phyloP scores from a whole-genome alignment of 30 jellyfish, hydroid and myxozoan genomes.

The Clytia hemisphaerica region DNA sequence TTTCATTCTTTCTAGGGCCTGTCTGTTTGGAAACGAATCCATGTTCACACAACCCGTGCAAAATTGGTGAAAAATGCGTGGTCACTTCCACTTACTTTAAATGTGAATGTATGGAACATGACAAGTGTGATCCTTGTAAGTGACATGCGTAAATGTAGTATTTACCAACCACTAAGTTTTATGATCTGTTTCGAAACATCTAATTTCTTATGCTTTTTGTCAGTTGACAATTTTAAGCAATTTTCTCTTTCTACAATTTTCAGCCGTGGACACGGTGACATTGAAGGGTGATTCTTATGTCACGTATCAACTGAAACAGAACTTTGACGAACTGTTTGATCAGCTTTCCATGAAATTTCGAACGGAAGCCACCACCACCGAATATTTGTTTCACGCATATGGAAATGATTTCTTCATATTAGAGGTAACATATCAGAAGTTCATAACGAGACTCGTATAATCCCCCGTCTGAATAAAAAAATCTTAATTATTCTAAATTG shows the following conservation, averaged over 20 bases:
- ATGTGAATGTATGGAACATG: slow-evolving; percentile 46
- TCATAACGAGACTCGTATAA: too few species aligned
- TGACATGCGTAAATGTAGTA: background rate
- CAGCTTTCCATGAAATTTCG: slow-evolving; percentile 67
- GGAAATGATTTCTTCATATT: slow-evolving; percentile 86
- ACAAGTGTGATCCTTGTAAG: slow-evolving; percentile 11
- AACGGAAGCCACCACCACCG: slow-evolving; percentile 83
- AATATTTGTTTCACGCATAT: slow-evolving; percentile 70
- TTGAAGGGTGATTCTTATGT: slow-evolving; percentile 81
- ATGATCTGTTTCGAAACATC: too few species aligned
- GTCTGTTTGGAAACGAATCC: slow-evolving; percentile 65
- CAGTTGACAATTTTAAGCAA: too few species aligned
- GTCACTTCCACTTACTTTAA: slow-evolving; percentile 34
- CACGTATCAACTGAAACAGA: slow-evolving; percentile 46
- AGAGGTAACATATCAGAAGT: slow-evolving; percentile 69
- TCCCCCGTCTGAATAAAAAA: too few species aligned
- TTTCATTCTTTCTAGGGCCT: slow-evolving; percentile 49
- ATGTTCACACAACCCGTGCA: slow-evolving; percentile 83
- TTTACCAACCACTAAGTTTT: too few species aligned
- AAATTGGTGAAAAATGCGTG: slow-evolving; percentile 58
- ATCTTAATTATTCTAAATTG: too few species aligned
- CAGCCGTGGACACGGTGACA: slow-evolving; percentile 82
- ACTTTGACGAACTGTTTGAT: slow-evolving; percentile 73
- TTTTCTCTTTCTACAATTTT: background rate
- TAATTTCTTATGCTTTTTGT: too few species aligned